phyloP scores from a whole-genome alignment of 1,140 invertebrate species.

The Micrasema minimum region DNA sequence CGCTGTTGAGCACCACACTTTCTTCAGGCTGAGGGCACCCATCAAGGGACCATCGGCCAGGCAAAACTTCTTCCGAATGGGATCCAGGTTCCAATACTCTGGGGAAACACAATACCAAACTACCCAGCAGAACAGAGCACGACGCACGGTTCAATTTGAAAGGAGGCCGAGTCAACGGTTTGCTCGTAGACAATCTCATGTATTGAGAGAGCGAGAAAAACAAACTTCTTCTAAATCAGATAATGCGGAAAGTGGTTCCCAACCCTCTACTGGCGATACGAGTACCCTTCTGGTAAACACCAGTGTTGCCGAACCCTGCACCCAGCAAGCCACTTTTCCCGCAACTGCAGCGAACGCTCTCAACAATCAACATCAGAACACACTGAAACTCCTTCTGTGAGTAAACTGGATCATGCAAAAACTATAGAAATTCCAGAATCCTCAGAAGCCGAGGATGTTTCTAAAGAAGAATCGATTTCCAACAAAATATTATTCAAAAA shows the following conservation, averaged over 20 bases:
- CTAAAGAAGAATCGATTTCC: slow-evolving; percentile 64
- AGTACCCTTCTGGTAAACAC: slow-evolving; percentile 47
- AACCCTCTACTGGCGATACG: slow-evolving; percentile 18
- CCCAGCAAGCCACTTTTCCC: slow-evolving; percentile 58
- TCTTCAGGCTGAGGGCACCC: slow-evolving; percentile 93
- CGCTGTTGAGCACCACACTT: slow-evolving; percentile 98
- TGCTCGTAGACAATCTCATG: slow-evolving; percentile 87
- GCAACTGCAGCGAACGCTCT: slow-evolving; percentile 65
- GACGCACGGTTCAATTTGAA: slow-evolving; percentile 94
- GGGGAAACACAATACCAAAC: slow-evolving; percentile 97
- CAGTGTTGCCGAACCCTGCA: slow-evolving; percentile 56
- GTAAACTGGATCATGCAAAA: slow-evolving; percentile 54
- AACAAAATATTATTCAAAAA: slow-evolving; percentile 64
- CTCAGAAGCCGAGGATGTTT: slow-evolving; percentile 58
- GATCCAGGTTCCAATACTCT: slow-evolving; percentile 93
- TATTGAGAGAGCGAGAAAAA: slow-evolving; percentile 79
- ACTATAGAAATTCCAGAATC: slow-evolving; percentile 58
- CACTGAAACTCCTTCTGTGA: neutral
- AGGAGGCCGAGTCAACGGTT: slow-evolving; percentile 95
- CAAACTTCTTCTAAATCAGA: slow-evolving; percentile 65
- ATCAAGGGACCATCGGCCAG: slow-evolving; percentile 88
- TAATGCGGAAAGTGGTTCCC: slow-evolving; percentile 48
- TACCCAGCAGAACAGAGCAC: slow-evolving; percentile 86
- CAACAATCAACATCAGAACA: slow-evolving; percentile 60
- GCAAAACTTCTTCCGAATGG: slow-evolving; percentile 98